These are phyloP conservation scores for Odontomachus brunneus DNA, from an alignment of 1,140 invertebrate species.

Conservation along the genomic window DNA sequence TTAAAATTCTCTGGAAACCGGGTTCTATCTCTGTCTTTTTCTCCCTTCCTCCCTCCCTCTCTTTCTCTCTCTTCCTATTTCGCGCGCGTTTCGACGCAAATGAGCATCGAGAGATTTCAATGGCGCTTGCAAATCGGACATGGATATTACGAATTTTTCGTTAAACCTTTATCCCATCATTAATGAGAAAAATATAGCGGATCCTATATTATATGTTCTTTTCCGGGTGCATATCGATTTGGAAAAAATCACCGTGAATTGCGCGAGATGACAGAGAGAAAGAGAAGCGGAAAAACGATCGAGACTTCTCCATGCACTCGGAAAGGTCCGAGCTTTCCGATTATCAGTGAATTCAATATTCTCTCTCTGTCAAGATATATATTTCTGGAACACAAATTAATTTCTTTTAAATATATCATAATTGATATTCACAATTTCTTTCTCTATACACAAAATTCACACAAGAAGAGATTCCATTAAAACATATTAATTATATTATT, in stretches of 20 bases:
- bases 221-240: not conserved
- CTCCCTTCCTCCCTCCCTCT: too few relatives aligned
- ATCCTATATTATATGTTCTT: slow-evolving; percentile 4
- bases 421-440: not conserved
- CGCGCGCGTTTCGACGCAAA: slow-evolving; percentile 26
- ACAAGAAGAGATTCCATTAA: not conserved
- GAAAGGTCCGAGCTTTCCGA: not conserved
- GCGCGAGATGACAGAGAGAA: slow-evolving; percentile 5
- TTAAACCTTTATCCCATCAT: slow-evolving; percentile 27
- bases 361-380: not conserved
- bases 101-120: slow-evolving; percentile 46
- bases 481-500: not conserved
- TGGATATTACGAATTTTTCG: slow-evolving; percentile 32
- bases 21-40: not conserved
- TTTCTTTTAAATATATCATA: slow-evolving; percentile 7
- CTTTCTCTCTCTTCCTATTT: not conserved
- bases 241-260: not conserved
- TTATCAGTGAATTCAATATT: slow-evolving; percentile 7
- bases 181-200: slow-evolving; percentile 43
- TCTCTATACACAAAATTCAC: not conserved
- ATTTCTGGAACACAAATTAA: slow-evolving; percentile 15
- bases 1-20: slow-evolving; percentile 36
- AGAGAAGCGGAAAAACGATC: not conserved
- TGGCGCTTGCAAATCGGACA: slow-evolving; percentile 20
- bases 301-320: not conserved